Percentiles rank a stretch among this genome's conserved stretches.
These are phyloP conservation scores for Rhodinocichla rosea DNA, from an alignment of 2,113 vertebrate species.

Conservation along the genomic window DNA sequence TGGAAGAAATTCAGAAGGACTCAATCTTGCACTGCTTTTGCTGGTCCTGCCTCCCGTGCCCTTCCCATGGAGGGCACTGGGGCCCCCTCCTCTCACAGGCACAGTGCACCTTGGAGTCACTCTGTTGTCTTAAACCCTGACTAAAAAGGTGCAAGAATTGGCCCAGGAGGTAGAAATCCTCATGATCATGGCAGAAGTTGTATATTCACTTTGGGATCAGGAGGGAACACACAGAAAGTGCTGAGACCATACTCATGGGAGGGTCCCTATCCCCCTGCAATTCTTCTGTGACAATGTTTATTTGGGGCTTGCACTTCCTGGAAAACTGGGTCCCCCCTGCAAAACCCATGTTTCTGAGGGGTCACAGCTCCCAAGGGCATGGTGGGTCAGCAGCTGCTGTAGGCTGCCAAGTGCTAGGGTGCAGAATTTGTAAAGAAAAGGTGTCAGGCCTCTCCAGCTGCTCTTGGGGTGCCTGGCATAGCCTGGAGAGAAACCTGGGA, in stretches of 20 bases:
- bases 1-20: constrained; percentile 49
- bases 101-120: background rate
- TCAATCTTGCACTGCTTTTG: background rate
- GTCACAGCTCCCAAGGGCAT: background rate
- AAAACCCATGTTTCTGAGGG: background rate
- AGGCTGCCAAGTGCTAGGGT: background rate
- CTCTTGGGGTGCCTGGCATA: background rate
- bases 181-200: background rate
- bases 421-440: background rate
- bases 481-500: background rate
- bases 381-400: background rate
- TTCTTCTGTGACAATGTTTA: background rate
- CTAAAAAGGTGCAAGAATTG: background rate
- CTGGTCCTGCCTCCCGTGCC: background rate
- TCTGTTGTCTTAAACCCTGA: background rate
- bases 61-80: background rate
- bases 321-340: background rate
- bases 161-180: background rate
- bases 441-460: background rate
- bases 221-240: background rate
- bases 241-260: background rate
- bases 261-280: background rate
- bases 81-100: background rate
- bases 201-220: background rate
- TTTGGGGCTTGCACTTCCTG: background rate